These are phyloP conservation scores for Tetragnatha versicolor DNA, from an alignment of 1,140 invertebrate genomes.

Conservation along the genomic window DNA sequence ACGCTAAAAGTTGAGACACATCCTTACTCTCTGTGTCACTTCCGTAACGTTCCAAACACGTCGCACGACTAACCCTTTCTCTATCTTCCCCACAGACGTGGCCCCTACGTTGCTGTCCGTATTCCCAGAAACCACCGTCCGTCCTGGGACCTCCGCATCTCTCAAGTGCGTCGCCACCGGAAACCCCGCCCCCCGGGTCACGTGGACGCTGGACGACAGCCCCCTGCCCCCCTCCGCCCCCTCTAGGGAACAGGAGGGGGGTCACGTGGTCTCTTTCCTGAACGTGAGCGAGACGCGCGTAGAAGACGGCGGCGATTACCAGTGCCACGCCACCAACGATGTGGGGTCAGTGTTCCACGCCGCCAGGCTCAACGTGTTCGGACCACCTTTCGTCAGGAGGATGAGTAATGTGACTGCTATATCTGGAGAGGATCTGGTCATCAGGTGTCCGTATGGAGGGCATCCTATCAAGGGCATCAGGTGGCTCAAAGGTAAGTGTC, in stretches of 20 bases:
- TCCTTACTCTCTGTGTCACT: too few relatives aligned
- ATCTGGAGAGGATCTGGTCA: constrained; percentile 62
- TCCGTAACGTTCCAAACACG: too few relatives aligned
- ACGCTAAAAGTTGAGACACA: too few relatives aligned
- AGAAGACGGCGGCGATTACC: constrained; percentile 64
- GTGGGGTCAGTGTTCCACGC: constrained; percentile 61
- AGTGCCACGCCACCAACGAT: constrained; percentile 62
- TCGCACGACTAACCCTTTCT: neutral
- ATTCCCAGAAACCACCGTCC: constrained; percentile 47
- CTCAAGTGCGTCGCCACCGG: constrained; percentile 77
- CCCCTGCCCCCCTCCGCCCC: constrained; percentile 68
- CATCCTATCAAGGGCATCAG: constrained; percentile 62
- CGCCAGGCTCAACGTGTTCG: constrained; percentile 59
- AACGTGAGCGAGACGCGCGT: constrained; percentile 64
- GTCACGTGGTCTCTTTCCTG: constrained; percentile 65
- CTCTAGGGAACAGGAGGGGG: constrained; percentile 66
- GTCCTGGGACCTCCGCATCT: constrained; percentile 50
- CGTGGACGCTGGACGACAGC: constrained; percentile 87
- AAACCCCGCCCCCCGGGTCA: constrained; percentile 92
- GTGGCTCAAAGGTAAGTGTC: constrained; percentile 66
- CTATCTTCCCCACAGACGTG: constrained; percentile 55
- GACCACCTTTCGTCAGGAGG: constrained; percentile 63
- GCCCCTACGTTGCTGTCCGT: constrained; percentile 57
- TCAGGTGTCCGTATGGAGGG: constrained; percentile 60
- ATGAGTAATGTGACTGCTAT: constrained; percentile 66